Base-by-base conservation (phyloP, 2,797 vertebrate genomes). In the Propithecus perrieri region DNA sequence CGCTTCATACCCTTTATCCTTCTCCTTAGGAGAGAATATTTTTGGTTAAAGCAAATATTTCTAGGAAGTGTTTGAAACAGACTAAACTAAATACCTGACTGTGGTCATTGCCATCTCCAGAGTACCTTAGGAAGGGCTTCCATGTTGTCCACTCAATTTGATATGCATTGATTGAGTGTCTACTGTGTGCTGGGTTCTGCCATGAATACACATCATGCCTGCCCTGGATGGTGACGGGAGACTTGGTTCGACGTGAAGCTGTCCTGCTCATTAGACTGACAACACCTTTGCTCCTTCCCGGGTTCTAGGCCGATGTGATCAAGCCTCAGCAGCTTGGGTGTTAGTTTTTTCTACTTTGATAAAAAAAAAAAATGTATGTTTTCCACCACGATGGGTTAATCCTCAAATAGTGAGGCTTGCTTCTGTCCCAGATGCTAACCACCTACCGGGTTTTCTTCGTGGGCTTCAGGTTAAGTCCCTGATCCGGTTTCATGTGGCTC, bases 371-470 rank as follows among this genome's bases (percentile, higher is more conserved):
- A 18, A 41, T 15, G 4, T 75, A 4, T 83, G 28, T 80, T 94
- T 97, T 93, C 89, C 91, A 89, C 76, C 61, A 71, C 13, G 41
- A 69, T n/a, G 72, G n/a, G 18, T 91, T 97, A 97, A 96, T 97
- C 91, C 71, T 43, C 86, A 91, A 75, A 92, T 46, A 91, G 71
- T 69, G 89, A 87, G 95, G 96, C 80, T 91, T 79, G 43, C 71
- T 24, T 65, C 75, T 71, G 85, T 33, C 87, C n/a, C 67, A 80
- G 67, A 72, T 71, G 26, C 93, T 41, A 91, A 86, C 97, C 78
- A 78, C 79, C 91, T 33, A 30, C 24, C 0, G 10, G 30, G n/a
- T 43, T 63, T 94, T 96, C 92, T 97, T 95, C 53, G 0, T 41
- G 43, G 79, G 43, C 90, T 93, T 94, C 55, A 65, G 75, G 90